Base-by-base conservation (phyloP, 2,888 invertebrate genomes). In the Ophraella communa region DNA sequence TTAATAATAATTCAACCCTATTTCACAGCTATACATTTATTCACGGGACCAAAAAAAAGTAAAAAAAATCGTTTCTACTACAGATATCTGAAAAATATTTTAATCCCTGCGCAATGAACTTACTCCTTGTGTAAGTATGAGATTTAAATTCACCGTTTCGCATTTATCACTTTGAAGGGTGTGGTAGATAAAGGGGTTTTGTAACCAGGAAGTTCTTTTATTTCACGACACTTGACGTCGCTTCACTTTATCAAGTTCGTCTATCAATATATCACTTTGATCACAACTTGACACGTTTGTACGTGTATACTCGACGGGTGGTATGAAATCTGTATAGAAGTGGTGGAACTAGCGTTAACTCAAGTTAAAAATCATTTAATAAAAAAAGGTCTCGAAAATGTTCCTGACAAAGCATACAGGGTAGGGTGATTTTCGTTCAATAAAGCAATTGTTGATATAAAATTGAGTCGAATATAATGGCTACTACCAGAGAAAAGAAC, bases 131-230 rank as follows among this genome's bases (percentile, higher is more conserved):
- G 14, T 39, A 3, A 5, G 1, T 39, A 33, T n/a, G 3, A n/a
- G n/a, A 33, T 39, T 39, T 5, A 39, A 39, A 39, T 45, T 45
- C 21, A 11, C 23, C 21, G 45, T 3, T n/a, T 11, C 10, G 7
- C 45, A 45, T 45, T 11, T 45, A 45, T 45, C 45, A 45, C 45
- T 45, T 45, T 4, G 10, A 45, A 45, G 23, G 45, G 45, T 20
- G 45, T 21, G n/a, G 21, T 21, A 45, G 45, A 45, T 45, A 11
- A 27, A 49, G 24, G n/a, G n/a, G 24, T 49, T 24, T 24, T n/a
- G 49, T 14, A 24, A 49, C 24, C 49, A 49, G 49, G 49, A 49
- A 49, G 49, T 24, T 49, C 49, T 49, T 49, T 49, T 49, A 49
- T 49, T 49, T 49, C 49, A 24, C 23, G 24, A 24, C 49, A 23